Evolutionary conservation across 2,113 vertebrate species (phyloP).

Genomic region (Corapipo altera): DNA sequence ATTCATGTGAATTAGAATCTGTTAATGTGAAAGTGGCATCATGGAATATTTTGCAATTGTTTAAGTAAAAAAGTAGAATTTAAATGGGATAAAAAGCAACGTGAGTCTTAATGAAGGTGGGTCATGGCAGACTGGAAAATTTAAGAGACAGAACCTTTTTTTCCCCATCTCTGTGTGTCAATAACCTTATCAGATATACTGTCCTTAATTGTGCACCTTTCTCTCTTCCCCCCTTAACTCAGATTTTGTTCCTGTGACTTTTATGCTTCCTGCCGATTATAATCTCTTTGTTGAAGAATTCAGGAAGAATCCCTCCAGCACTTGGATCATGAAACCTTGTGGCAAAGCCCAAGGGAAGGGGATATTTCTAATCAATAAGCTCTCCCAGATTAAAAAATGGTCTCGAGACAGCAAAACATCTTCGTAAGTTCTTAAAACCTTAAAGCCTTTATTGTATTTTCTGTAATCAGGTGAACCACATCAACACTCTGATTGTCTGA

Average conservation of each 20-base stretch:
- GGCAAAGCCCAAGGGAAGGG: conserved; percentile 98
- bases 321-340: conserved; percentile 99
- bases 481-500: not conserved
- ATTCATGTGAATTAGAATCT: not conserved
- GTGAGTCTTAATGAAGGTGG: not conserved
- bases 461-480: not conserved
- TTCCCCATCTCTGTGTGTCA: not conserved
- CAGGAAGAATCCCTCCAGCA: conserved; percentile 94
- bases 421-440: conserved; percentile 78
- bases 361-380: conserved; percentile 99
- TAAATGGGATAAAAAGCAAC: not conserved
- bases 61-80: not conserved
- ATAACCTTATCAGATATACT: not conserved
- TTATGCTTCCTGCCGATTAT: conserved; percentile 97
- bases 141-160: not conserved
- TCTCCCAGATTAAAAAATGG: conserved; percentile 99
- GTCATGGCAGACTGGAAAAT: not conserved
- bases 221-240: not conserved
- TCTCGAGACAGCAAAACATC: conserved; percentile 95
- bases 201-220: not conserved
- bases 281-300: conserved; percentile 98
- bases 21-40: not conserved
- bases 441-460: not conserved
- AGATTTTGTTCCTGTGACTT: conserved; percentile 98
- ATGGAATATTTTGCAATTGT: not conserved